These are phyloP conservation scores for Podarcis muralis DNA, from an alignment of 2,113 vertebrate species.

Conservation along the genomic window DNA sequence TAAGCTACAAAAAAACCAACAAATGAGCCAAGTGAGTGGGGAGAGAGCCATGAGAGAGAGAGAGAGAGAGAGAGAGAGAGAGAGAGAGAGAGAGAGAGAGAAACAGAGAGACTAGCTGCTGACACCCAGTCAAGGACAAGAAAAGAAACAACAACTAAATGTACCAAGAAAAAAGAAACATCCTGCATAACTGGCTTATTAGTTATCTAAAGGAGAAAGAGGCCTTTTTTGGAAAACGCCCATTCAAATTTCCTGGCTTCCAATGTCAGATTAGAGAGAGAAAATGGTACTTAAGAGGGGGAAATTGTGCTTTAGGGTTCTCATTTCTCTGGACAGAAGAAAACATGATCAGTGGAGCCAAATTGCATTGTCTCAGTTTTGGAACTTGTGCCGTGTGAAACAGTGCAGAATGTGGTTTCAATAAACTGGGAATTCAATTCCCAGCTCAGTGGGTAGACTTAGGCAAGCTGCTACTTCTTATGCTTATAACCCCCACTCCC, in stretches of 20 bases:
- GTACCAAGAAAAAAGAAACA: neutral
- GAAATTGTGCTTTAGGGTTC: neutral
- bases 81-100: neutral
- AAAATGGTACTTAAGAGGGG: neutral
- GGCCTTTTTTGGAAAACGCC: neutral
- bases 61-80: neutral
- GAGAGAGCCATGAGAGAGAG: neutral
- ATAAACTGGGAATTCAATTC: neutral
- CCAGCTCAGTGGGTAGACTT: neutral
- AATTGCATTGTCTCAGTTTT: neutral
- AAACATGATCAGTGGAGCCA: neutral
- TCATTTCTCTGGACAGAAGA: neutral
- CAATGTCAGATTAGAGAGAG: neutral
- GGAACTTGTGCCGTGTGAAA: neutral
- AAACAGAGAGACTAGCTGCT: neutral
- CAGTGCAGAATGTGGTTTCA: neutral
- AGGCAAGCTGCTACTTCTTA: neutral
- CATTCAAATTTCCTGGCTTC: neutral
- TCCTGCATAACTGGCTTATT: neutral
- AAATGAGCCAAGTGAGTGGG: no score
- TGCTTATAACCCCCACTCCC: neutral
- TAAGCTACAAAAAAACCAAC: neutral
- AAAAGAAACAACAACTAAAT: neutral
- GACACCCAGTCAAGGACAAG: neutral
- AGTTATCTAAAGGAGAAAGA: neutral